Base-by-base conservation (phyloP, 2,113 vertebrate genomes). In the Xenopus tropicalis region DNA sequence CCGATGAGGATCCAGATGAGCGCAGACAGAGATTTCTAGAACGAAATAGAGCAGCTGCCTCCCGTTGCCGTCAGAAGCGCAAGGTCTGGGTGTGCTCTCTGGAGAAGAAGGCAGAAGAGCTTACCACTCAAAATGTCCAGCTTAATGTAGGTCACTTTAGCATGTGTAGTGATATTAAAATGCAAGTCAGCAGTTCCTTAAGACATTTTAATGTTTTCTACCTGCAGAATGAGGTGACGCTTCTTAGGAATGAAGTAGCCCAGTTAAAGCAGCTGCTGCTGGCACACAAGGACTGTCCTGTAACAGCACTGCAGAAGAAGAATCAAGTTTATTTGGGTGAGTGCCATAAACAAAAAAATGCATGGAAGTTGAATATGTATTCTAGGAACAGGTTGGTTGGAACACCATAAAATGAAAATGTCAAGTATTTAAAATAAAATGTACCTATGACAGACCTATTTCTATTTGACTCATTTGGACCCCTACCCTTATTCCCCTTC, bases 241-340 rank as follows among this genome's bases (percentile, higher is more conserved):
- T 98, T 78, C 88, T 99, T 85, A 87, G 96, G 80, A 99, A 97
- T 3, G 97, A 99, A 64, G 97, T 99, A 75, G 96, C 97, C 80
- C 97, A 99, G 72, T 90, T 99, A 62, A 99, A 99, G 81, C 97
- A 99, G 93, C 90, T 99, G 42, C 88, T 99, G 80, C 84, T 99
- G 89, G 97, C 97, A 70, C 97, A 99, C 88, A 99, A 98, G 87
- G 96, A 99, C 88, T 99, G 97, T 77, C 97, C 97, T 0, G 95
- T 99, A 80, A 98, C 97, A 51, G 96, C 86, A 79, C 89, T 98
- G 82, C 97, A 99, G 87, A 98, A 98, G 85, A 98, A 97, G 82
- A 94, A 87, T 5, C 91, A 92, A 82, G 90, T 90, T 52, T 93
- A 92, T 69, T 82, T 92, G 9, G 90, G 91, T 93, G 77, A 89